Conservation (phyloP, 2,888 invertebrate genomes). For the Sthenelais limicola region DNA sequence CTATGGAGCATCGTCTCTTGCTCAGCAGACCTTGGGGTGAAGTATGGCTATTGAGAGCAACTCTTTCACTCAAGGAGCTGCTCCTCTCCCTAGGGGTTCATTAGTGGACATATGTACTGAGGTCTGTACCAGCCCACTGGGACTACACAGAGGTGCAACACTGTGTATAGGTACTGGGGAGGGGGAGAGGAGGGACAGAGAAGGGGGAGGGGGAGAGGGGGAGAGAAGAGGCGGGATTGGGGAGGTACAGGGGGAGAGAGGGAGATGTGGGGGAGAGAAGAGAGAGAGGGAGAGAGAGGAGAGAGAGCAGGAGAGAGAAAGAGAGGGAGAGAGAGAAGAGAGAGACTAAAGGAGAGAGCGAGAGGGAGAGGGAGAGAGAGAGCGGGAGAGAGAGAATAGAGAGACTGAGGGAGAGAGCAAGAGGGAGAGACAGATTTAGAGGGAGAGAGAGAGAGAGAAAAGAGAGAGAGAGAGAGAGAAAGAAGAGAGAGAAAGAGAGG, state of each 20-base stretch:
- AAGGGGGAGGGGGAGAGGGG: background rate
- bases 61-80: too few species aligned
- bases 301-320: background rate
- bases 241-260: background rate
- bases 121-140: too few species aligned
- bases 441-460: background rate
- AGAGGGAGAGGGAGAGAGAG: background rate
- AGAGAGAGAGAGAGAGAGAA: background rate
- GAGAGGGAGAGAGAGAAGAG: background rate
- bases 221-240: background rate
- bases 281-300: background rate
- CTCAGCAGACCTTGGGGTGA: too few species aligned
- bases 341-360: background rate
- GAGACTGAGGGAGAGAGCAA: background rate
- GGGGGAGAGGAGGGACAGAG: background rate
- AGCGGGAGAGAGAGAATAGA: background rate
- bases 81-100: too few species aligned
- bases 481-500: background rate
- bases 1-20: too few species aligned
- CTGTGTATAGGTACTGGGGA: background rate
- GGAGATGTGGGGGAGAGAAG: background rate
- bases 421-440: background rate
- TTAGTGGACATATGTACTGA: too few species aligned
- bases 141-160: too few species aligned
- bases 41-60: too few species aligned